Evolutionary conservation across 2,888 invertebrate species (phyloP).

Genomic region (Vesta saturnalis): DNA sequence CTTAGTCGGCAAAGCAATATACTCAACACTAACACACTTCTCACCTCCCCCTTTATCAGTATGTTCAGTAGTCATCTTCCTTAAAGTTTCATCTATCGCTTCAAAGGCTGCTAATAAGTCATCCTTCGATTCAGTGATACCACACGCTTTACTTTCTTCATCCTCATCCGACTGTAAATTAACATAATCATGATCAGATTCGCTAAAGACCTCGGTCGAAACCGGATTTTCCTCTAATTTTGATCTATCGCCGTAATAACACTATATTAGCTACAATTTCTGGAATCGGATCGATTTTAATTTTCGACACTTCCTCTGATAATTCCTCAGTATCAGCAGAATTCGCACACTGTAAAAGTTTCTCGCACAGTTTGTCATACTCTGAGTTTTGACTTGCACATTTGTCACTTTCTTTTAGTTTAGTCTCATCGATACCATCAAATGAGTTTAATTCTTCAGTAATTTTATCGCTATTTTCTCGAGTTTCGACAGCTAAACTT

Average conservation of each 20-base stretch:
- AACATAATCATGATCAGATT: slow-evolving; percentile 51
- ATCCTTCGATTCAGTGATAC: slow-evolving; percentile 24
- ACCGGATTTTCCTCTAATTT: slow-evolving; percentile 36
- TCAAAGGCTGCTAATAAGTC: slow-evolving; percentile 57
- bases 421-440: slow-evolving; percentile 12
- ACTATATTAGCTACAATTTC: slow-evolving; percentile 57
- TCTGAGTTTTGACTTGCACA: slow-evolving; percentile 60
- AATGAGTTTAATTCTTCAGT: slow-evolving; percentile 67
- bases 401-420: neutral
- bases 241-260: slow-evolving; percentile 48
- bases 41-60: slow-evolving; percentile 55
- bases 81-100: slow-evolving; percentile 40
- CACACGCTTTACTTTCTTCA: slow-evolving; percentile 13
- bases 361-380: slow-evolving; percentile 64
- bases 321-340: slow-evolving; percentile 47
- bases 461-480: slow-evolving; percentile 74
- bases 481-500: slow-evolving; percentile 78
- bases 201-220: slow-evolving; percentile 45
- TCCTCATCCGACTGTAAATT: slow-evolving; percentile 55
- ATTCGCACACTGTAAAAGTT: slow-evolving; percentile 61
- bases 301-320: slow-evolving; percentile 52
- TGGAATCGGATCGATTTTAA: slow-evolving; percentile 46
- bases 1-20: slow-evolving; percentile 48
- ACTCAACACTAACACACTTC: slow-evolving; percentile 53
- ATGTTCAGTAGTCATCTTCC: slow-evolving; percentile 11